Base-by-base conservation (phyloP, 2,113 vertebrate genomes). In the Notothenia coriiceps region DNA sequence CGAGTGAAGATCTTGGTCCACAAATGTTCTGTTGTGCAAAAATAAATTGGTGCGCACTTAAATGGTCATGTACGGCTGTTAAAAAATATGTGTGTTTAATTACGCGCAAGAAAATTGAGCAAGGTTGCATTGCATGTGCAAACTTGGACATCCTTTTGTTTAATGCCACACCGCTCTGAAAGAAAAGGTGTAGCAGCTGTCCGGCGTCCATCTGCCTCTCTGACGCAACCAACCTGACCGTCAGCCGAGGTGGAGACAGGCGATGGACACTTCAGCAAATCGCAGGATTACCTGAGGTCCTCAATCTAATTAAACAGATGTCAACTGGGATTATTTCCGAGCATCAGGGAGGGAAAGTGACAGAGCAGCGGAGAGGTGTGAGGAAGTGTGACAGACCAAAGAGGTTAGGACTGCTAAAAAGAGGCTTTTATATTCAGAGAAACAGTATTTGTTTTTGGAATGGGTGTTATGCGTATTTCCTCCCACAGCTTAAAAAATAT, bases 251-350 rank as follows among this genome's bases (percentile, higher is more conserved):
- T 89, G 93, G 69, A 91, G 90, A 94, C 92, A 95, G 91, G 87
- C 88, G 92, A 95, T 88, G 94, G 96, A 96, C 96, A 96, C 96
- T 97, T 95, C 93, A 96, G 95, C 96, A 97, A 97, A 97, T 96
- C 95, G 95, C 90, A 92, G 96, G 96, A 96, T 98, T 97, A 98
- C 96, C 95, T 96, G 94, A 95, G 95, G 95, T 96, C 96, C 95
- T 96, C 96, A 95, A 93, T 96, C 94, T 97, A 97, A 98, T 98
- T 97, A 98, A 98, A 97, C 96, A 96, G 95, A 96, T 96, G 93
- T 94, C 97, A 97, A 96, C 93, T 96, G 94, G 96, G 97, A 96
- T 97, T 92, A 93, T 86, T 97, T 96, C 94, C 92, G 90, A 89
- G 94, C 94, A 91, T 94, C 94, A 94, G 87, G 94, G 92, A 95